Percentiles rank a stretch among this genome's conserved stretches.
Conservation (phyloP, 2,888 invertebrate genomes). For the Drosophila koepferae region DNA sequence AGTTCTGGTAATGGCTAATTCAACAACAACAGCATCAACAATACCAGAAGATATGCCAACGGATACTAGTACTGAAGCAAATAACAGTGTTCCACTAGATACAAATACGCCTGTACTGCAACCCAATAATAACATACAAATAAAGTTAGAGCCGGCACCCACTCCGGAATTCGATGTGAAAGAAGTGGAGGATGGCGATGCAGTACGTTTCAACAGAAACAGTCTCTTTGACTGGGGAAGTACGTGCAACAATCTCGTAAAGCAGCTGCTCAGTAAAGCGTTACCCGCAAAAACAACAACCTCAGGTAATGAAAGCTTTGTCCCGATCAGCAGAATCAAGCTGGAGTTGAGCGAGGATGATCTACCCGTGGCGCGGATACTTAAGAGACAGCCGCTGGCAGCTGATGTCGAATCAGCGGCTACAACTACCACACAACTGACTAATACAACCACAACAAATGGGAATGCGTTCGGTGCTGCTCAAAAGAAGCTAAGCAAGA, state of each 20-base stretch:
- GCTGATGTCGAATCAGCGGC: constrained; percentile 60
- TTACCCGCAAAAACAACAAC: not conserved
- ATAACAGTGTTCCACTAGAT: not conserved
- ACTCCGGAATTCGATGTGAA: constrained; percentile 33
- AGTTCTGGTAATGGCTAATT: constrained; percentile 42
- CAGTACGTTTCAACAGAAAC: constrained; percentile 30
- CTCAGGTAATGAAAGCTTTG: constrained; percentile 1
- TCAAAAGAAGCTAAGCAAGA: constrained; percentile 79
- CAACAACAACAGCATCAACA: constrained; percentile 30
- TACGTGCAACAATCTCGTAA: constrained; percentile 92
- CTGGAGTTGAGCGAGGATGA: constrained; percentile 69
- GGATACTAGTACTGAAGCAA: not conserved
- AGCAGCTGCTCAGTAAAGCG: constrained; percentile 88
- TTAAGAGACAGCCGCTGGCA: constrained; percentile 50
- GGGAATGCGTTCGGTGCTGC: constrained; percentile 32
- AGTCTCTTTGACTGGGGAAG: constrained; percentile 87
- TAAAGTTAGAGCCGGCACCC: constrained; percentile 62
- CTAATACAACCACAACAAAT: constrained; percentile 61
- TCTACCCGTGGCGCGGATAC: constrained; percentile 60
- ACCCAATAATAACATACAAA: constrained; percentile 58
- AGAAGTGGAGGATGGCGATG: constrained; percentile 54
- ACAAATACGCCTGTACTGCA: constrained; percentile 32
- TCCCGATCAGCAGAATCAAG: constrained; percentile 37
- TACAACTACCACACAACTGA: constrained; percentile 56
- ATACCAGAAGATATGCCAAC: not conserved